Evolutionary conservation across 2,113 vertebrate genomes (phyloP).

Genomic region (Sitta europaea): DNA sequence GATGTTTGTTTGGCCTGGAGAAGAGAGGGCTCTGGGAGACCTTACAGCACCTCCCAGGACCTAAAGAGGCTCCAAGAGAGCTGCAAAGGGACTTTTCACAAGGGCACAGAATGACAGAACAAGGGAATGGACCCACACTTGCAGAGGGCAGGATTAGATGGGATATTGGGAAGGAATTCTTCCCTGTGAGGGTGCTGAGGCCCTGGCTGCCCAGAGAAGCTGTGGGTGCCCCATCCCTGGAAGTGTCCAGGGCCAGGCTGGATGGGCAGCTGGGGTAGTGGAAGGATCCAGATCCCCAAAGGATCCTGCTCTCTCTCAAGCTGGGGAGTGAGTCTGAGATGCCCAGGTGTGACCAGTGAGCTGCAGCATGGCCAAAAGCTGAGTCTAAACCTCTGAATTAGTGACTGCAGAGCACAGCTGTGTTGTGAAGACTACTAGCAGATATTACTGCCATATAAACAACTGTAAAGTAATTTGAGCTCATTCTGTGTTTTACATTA

Average conservation of each 20-base stretch:
- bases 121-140: background rate
- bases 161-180: background rate
- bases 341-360: background rate
- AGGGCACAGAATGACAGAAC: background rate
- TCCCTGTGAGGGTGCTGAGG: background rate
- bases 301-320: background rate
- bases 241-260: background rate
- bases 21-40: background rate
- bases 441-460: background rate
- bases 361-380: background rate
- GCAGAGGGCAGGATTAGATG: background rate
- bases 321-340: accelerated
- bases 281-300: no score
- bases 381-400: background rate
- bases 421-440: background rate
- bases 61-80: background rate
- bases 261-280: background rate
- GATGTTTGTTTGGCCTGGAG: background rate
- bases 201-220: background rate
- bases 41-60: background rate
- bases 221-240: background rate
- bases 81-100: background rate
- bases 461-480: background rate
- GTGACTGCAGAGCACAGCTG: background rate
- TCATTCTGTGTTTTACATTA: background rate